A percentile compares a stretch with the other conserved stretches of the same genome.
Evolutionary conservation across 2,888 invertebrate species (phyloP).

Genomic region (Beris chalybata): DNA sequence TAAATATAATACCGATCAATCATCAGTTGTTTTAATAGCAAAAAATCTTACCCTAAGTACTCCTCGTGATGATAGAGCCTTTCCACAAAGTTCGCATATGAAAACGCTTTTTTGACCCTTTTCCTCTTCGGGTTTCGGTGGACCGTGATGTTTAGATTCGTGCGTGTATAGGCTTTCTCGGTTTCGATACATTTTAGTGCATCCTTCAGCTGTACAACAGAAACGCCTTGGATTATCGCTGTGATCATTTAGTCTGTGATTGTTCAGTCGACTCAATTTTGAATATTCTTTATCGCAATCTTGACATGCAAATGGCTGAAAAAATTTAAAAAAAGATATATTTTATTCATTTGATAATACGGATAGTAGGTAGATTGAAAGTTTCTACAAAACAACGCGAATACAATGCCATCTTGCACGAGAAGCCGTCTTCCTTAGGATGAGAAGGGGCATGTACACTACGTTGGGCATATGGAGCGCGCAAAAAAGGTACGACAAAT

Average conservation of each 20-base stretch:
- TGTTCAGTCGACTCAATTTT: constrained; percentile 15
- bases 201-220: constrained; percentile 27
- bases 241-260: constrained; percentile 22
- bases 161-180: constrained; percentile 33
- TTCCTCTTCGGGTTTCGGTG: constrained; percentile 16
- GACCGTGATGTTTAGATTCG: constrained; percentile 23
- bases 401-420: no score
- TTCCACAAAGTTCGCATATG: constrained; percentile 26
- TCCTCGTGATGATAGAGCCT: constrained; percentile 22
- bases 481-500: no score
- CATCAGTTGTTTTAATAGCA: no score
- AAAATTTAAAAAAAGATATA: neutral
- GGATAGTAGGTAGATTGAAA: neutral
- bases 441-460: no score
- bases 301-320: constrained; percentile 29
- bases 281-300: constrained; percentile 28
- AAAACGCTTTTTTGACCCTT: constrained; percentile 17
- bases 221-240: constrained; percentile 20
- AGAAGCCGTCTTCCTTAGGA: no score
- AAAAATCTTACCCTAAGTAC: constrained; percentile 20
- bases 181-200: constrained; percentile 35
- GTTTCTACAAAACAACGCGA: no score
- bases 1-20: no score
- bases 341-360: neutral
- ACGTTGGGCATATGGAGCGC: no score